Evolutionary conservation across 2,888 invertebrate genomes (phyloP).

Genomic region (Meghimatium bilineatum): DNA sequence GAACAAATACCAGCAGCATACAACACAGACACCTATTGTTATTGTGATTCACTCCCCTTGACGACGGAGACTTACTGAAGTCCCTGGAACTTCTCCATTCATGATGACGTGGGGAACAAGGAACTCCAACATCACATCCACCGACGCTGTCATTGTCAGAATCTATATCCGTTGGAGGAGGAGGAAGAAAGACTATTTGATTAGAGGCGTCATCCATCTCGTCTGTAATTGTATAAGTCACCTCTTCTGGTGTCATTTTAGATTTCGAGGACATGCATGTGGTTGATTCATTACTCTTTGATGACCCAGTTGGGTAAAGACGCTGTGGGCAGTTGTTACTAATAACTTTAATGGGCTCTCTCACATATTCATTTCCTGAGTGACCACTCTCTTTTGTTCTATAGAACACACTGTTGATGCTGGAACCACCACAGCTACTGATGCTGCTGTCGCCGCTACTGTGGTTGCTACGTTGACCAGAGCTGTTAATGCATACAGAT

Average conservation of each 20-base stretch:
- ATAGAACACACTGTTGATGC: slow-evolving; percentile 46
- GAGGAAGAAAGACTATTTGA: slow-evolving; percentile 43
- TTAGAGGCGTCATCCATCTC: slow-evolving; percentile 42
- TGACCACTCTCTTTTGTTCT: background rate
- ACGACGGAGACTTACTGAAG: slow-evolving; percentile 40
- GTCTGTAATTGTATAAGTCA: slow-evolving; percentile 42
- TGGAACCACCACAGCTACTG: slow-evolving; percentile 35
- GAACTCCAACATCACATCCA: slow-evolving; percentile 42
- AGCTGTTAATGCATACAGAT: background rate
- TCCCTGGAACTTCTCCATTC: slow-evolving; percentile 42
- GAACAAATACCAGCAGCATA: slow-evolving; percentile 45
- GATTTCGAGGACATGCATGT: slow-evolving; percentile 37
- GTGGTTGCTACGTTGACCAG: slow-evolving; percentile 12
- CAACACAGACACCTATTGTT: slow-evolving; percentile 44
- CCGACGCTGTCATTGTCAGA: slow-evolving; percentile 45
- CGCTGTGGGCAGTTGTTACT: background rate
- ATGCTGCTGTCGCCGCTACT: slow-evolving; percentile 38
- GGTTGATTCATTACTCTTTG: background rate
- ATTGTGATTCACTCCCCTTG: slow-evolving; percentile 15
- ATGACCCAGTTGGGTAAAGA: slow-evolving; percentile 18
- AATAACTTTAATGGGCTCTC: slow-evolving; percentile 28
- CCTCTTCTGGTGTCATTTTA: slow-evolving; percentile 33
- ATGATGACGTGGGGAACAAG: slow-evolving; percentile 46
- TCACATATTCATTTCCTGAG: slow-evolving; percentile 36
- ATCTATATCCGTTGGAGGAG: slow-evolving; percentile 44